Percentiles rank a stretch among this genome's conserved stretches.
Conservation (phyloP, 2,888 invertebrate species). For the Drosophila planitibia region DNA sequence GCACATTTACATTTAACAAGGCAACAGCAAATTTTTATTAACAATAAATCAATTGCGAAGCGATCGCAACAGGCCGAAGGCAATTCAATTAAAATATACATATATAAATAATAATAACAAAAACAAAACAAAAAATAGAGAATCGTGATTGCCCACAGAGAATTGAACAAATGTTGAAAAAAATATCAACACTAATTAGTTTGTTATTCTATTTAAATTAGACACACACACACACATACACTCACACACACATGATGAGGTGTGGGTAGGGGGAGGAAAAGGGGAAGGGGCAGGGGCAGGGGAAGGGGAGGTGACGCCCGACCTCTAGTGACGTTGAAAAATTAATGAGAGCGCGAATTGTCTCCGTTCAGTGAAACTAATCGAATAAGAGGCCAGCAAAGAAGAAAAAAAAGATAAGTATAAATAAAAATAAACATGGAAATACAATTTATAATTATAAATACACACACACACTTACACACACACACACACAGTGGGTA, state of each 20-base stretch:
- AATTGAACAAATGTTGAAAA: constrained; percentile 39
- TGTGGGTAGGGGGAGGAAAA: not conserved
- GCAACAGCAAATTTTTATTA: constrained; percentile 66
- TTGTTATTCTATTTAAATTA: constrained; percentile 76
- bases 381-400: constrained; percentile 28
- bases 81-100: constrained; percentile 74
- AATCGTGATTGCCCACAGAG: constrained; percentile 59
- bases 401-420: constrained; percentile 4
- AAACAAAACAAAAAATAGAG: constrained; percentile 13
- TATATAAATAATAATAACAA: constrained; percentile 36
- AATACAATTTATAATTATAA: constrained; percentile 46
- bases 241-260: constrained; percentile 1
- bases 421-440: constrained; percentile 24
- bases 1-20: constrained; percentile 69
- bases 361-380: constrained; percentile 47
- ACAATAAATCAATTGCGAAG: constrained; percentile 78
- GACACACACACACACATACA: constrained; percentile 14
- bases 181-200: constrained; percentile 74
- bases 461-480: constrained; percentile 16
- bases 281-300: not conserved
- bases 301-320: not conserved
- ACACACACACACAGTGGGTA: constrained; percentile 19
- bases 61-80: constrained; percentile 51
- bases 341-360: constrained; percentile 53
- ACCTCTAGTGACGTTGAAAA: constrained; percentile 45